phyloP scores from a whole-genome alignment of 1,140 invertebrate genomes.

The Drepana arcuata region DNA sequence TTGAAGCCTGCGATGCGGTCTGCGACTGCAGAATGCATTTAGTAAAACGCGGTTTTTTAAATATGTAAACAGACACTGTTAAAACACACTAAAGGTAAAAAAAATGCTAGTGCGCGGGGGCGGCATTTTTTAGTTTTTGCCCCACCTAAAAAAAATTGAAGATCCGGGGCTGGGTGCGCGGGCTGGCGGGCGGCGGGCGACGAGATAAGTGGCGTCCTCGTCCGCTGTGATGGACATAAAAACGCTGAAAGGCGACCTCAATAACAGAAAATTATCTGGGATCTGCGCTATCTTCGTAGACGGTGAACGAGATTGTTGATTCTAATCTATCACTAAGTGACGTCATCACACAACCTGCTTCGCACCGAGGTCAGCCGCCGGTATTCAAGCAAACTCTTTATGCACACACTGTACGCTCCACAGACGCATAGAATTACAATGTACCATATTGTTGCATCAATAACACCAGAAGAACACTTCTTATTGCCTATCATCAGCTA shows the following conservation, averaged over 20 bases:
- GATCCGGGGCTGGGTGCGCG: too few species aligned
- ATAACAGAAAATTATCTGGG: constrained; percentile 8
- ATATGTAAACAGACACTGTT: too few species aligned
- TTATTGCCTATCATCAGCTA: too few species aligned
- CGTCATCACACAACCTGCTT: constrained; percentile 2
- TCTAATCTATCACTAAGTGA: background rate
- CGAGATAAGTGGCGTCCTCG: constrained; percentile 24
- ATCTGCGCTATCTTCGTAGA: constrained; percentile 5
- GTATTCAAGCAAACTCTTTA: constrained; percentile 10
- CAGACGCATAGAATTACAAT: constrained; percentile 2
- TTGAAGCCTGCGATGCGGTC: too few species aligned
- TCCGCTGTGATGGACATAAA: constrained; percentile 14
- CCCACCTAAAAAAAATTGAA: too few species aligned
- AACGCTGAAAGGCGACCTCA: constrained; percentile 16
- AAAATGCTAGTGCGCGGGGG: too few species aligned
- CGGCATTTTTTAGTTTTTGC: too few species aligned
- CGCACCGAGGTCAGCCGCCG: constrained; percentile 11
- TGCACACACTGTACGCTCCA: constrained; percentile 2
- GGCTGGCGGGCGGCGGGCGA: constrained; percentile 8
- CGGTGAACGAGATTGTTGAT: background rate
- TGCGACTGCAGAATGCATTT: too few species aligned
- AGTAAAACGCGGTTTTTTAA: too few species aligned
- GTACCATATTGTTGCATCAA: too few species aligned
- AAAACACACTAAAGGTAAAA: too few species aligned
- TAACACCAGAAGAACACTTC: too few species aligned